Percentiles rank a stretch among this genome's conserved stretches.
Conservation (phyloP, 92 coral and sea anemone species). For the Actinernus sp. region DNA sequence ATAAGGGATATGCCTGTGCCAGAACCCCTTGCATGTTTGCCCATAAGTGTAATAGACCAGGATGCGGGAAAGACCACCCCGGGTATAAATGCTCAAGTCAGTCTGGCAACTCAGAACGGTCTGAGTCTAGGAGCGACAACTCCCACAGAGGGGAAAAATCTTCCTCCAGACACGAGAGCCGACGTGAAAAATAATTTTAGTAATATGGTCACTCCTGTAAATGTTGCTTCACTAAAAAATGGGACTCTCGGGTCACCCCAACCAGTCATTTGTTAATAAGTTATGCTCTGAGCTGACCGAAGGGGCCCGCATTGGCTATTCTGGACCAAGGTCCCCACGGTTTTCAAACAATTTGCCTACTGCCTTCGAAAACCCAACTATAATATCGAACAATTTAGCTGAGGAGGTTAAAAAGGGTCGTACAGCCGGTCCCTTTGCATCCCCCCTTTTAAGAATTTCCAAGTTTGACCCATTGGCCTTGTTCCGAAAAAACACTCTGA, state of each 20-base stretch:
- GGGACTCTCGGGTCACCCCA: slow-evolving; percentile 20
- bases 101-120: slow-evolving; percentile 3
- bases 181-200: slow-evolving; percentile 18
- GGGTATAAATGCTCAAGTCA: slow-evolving; percentile 19
- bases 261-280: slow-evolving; percentile 36
- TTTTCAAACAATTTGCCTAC: slow-evolving; percentile 32
- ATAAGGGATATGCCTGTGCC: slow-evolving; percentile 34
- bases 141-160: slow-evolving; percentile 15
- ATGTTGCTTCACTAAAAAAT: slow-evolving; percentile 14
- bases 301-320: slow-evolving; percentile 47
- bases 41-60: slow-evolving; percentile 25
- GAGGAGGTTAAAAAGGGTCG: slow-evolving; percentile 50
- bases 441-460: slow-evolving; percentile 55
- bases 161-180: slow-evolving; percentile 13
- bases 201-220: slow-evolving; percentile 25
- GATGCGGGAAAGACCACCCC: slow-evolving; percentile 41
- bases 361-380: slow-evolving; percentile 36
- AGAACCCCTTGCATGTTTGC: slow-evolving; percentile 23
- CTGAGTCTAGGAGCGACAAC: slow-evolving; percentile 10
- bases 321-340: slow-evolving; percentile 22
- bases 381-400: slow-evolving; percentile 35
- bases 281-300: slow-evolving; percentile 29
- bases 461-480: slow-evolving; percentile 45
- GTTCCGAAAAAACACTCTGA: slow-evolving; percentile 18
- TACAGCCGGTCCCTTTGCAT: slow-evolving; percentile 42